Conservation (phyloP, 2,797 vertebrate genomes). For the Brachyrhaphis roseni region DNA sequence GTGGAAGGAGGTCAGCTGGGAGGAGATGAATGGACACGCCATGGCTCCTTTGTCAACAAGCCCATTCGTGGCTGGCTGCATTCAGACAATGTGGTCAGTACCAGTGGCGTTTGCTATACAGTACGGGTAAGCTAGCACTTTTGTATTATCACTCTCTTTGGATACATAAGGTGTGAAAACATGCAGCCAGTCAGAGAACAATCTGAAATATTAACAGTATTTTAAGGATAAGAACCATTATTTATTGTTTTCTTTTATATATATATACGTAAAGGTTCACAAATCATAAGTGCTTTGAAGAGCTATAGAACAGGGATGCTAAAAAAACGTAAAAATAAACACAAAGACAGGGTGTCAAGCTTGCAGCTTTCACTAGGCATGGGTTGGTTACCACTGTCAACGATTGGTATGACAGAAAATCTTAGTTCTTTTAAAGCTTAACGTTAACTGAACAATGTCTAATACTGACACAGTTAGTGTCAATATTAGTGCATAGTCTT, state of each 20-base stretch:
- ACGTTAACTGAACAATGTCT: not conserved
- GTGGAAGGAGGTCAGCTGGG: constrained; percentile 98
- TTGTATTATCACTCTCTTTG: not conserved
- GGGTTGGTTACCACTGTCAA: not conserved
- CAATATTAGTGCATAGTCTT: not conserved
- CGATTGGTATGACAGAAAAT: not conserved
- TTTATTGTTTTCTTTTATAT: not conserved
- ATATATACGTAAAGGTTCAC: not conserved
- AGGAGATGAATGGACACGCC: constrained; percentile 97
- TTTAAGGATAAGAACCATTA: not conserved
- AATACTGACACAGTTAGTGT: not conserved
- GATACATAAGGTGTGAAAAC: constrained; percentile 7
- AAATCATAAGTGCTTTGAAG: not conserved
- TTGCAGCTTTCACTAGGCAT: not conserved
- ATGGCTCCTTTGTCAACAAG: constrained; percentile 98
- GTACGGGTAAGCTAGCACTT: constrained; percentile 86
- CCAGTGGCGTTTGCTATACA: constrained; percentile 92
- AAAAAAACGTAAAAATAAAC: not conserved
- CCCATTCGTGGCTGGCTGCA: constrained; percentile 97
- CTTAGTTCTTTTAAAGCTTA: not conserved
- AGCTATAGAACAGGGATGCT: not conserved
- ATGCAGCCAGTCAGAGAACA: no score
- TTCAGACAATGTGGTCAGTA: constrained; percentile 93
- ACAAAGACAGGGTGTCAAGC: not conserved
- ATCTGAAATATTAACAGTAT: not conserved